Evolutionary conservation across 2,113 vertebrate species (phyloP), one percentile per base, ranked within the genome.

Genomic region (Urocolius indicus): DNA sequence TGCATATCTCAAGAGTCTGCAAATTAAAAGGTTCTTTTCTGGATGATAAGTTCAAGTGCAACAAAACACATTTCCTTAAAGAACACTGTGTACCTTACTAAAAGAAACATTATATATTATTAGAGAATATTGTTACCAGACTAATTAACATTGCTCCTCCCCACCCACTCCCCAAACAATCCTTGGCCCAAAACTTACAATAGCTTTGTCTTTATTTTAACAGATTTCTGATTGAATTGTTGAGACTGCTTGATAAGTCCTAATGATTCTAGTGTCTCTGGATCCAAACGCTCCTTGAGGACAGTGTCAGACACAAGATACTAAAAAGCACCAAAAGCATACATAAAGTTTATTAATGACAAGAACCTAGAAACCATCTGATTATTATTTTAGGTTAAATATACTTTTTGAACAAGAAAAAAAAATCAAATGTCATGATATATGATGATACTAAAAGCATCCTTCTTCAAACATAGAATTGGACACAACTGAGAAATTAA

Each of bases 121-220:
- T n/a, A 76, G 26, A 52, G 82, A 59, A 72, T 10, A n/a, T 0
- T 57, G 29, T 36, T 66, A 84, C 6, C 48, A 77, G 13, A 65
- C 10, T 55, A 62, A 81, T 51, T 16, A 73, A 5, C 58, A 58
- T 0, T 55, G 23, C 3, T 22, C 49, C 16, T 58, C 24, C 27
- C 43, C 57, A 72, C 13, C 34, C 62, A 55, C n/a, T 49, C 30
- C 55, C 84, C 72, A 76, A 72, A 66, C 13, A 62, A 58, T 20
- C 46, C 54, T 8, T 24, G 13, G 6, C 79, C 63, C 79, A 59
- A 80, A 77, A 99, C 99, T 99, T 98, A 99, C 99, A 99, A 99
- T 87, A 99, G 98, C 96, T 99, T 99, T 89, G 99, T 99, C 98
- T 99, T 99, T 98, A 99, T 99, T 98, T 99, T 99, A 66, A 99